Evolutionary conservation across 2,113 vertebrate genomes (phyloP).

Genomic region (Amblyornis subalaris): DNA sequence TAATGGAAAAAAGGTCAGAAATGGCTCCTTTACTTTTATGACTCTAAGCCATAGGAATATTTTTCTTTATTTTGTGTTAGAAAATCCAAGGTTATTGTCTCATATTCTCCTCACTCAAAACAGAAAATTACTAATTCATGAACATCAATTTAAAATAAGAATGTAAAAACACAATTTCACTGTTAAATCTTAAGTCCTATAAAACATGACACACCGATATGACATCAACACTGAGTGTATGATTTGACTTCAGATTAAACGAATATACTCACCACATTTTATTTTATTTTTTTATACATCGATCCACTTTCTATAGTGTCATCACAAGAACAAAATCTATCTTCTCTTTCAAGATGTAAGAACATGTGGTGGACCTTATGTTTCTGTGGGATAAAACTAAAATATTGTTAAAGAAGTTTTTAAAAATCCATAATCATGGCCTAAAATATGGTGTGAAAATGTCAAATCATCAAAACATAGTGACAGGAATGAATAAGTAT

Average conservation of each 20-base stretch:
- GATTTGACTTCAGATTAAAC: not conserved
- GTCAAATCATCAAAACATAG: fast-evolving
- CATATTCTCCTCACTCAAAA: not conserved
- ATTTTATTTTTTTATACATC: not conserved
- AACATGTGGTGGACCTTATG: not conserved
- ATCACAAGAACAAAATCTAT: not conserved
- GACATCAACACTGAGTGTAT: not conserved
- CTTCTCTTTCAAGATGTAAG: not conserved
- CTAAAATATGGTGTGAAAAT: not conserved
- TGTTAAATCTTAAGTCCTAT: not conserved
- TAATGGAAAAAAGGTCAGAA: not conserved
- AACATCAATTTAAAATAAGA: not conserved
- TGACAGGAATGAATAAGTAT: not conserved
- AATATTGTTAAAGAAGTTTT: not conserved
- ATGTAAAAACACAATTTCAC: not conserved
- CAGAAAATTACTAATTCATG: not conserved
- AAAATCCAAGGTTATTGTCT: not conserved
- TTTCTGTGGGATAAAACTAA: not conserved
- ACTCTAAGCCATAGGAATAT: not conserved
- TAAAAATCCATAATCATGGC: not conserved
- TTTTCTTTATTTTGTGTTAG: not conserved
- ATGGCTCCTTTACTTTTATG: not conserved
- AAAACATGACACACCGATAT: not conserved
- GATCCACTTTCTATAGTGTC: not conserved
- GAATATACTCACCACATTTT: not conserved